These are phyloP conservation scores for Magallana angulata DNA, from an alignment of 1,140 invertebrate species.

Conservation along the genomic window DNA sequence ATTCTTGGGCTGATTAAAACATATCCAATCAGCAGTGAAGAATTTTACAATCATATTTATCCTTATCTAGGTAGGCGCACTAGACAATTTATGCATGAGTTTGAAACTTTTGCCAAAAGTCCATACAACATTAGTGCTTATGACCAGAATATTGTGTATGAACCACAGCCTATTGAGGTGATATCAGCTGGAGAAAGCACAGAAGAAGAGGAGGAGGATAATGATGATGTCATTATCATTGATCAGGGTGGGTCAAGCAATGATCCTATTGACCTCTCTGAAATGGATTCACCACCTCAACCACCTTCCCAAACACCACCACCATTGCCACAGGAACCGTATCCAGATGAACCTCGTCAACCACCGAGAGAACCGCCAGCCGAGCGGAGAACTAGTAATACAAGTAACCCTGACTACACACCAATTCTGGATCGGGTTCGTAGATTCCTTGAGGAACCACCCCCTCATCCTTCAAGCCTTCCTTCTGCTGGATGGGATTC, in stretches of 20 bases:
- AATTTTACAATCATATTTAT: slow-evolving; percentile 84
- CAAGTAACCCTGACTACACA: slow-evolving; percentile 25
- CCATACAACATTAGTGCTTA: slow-evolving; percentile 89
- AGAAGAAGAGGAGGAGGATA: slow-evolving; percentile 56
- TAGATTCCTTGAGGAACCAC: slow-evolving; percentile 45
- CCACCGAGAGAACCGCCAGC: slow-evolving; percentile 33
- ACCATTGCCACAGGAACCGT: slow-evolving; percentile 10
- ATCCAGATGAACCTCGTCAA: neutral
- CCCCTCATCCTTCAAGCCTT: slow-evolving; percentile 7
- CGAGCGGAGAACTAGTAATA: slow-evolving; percentile 19
- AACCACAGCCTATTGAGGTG: slow-evolving; percentile 49
- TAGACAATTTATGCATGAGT: slow-evolving; percentile 92
- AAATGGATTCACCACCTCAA: slow-evolving; percentile 14
- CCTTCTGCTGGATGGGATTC: slow-evolving; percentile 70
- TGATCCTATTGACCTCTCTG: slow-evolving; percentile 37
- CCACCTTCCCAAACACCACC: neutral
- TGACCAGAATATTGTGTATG: slow-evolving; percentile 79
- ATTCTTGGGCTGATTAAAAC: slow-evolving; percentile 86
- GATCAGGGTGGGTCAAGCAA: slow-evolving; percentile 16
- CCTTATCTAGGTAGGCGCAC: slow-evolving; percentile 78
- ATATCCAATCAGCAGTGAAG: slow-evolving; percentile 86
- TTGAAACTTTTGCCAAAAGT: slow-evolving; percentile 91
- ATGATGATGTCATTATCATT: slow-evolving; percentile 65
- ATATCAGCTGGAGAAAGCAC: slow-evolving; percentile 60
- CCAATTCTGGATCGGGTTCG: slow-evolving; percentile 40